These are phyloP conservation scores for Psococerastis gibbosa DNA, from an alignment of 2,888 invertebrate genomes.

Conservation along the genomic window DNA sequence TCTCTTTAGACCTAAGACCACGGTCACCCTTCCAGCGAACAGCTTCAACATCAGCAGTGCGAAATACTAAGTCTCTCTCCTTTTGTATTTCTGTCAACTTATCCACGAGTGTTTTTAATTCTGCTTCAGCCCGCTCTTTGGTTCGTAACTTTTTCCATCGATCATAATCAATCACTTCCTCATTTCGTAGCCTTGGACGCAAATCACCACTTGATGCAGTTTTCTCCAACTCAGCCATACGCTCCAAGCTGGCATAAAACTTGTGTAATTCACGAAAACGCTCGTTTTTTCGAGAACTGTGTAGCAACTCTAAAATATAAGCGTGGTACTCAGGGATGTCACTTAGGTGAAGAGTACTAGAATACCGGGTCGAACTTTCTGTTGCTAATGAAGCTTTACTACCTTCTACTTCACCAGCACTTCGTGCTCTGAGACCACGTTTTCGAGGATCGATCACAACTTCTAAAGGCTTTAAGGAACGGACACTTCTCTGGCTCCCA, in stretches of 20 bases:
- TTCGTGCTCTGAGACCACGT: slow-evolving; percentile 38
- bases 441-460: slow-evolving; percentile 24
- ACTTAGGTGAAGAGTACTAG: slow-evolving; percentile 27
- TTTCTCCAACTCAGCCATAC: slow-evolving; percentile 63
- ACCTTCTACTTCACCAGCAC: slow-evolving; percentile 41
- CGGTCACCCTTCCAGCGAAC: slow-evolving; percentile 63
- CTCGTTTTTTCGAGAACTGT: slow-evolving; percentile 48
- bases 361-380: slow-evolving; percentile 25
- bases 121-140: slow-evolving; percentile 64
- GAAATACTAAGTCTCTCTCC: slow-evolving; percentile 67
- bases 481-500: slow-evolving; percentile 45
- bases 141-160: slow-evolving; percentile 65
- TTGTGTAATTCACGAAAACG: slow-evolving; percentile 68
- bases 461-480: slow-evolving; percentile 27
- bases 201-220: slow-evolving; percentile 50
- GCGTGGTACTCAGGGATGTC: slow-evolving; percentile 45
- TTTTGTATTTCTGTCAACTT: slow-evolving; percentile 61
- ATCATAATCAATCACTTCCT: slow-evolving; percentile 71
- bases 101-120: slow-evolving; percentile 52
- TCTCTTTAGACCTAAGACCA: slow-evolving; percentile 62
- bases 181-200: slow-evolving; percentile 50
- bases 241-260: slow-evolving; percentile 69
- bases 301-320: slow-evolving; percentile 43
- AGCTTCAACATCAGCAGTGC: slow-evolving; percentile 51
- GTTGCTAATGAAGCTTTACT: slow-evolving; percentile 17